Evolutionary conservation across 2,888 invertebrate genomes (phyloP).

Genomic region (Brachyptera putata): DNA sequence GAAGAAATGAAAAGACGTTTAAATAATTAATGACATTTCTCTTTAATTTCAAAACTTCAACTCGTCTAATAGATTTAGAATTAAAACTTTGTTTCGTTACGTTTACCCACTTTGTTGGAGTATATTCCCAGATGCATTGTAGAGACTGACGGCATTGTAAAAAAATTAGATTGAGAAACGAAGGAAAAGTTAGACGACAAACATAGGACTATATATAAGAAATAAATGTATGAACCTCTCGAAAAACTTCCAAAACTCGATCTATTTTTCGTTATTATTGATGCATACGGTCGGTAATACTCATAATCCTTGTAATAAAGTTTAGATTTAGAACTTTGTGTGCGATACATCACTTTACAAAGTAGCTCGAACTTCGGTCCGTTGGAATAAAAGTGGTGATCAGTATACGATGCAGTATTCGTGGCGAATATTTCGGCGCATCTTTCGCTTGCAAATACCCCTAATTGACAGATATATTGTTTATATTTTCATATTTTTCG

Average conservation of each 20-base stretch:
- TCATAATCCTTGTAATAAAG: constrained; percentile 1
- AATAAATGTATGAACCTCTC: background rate
- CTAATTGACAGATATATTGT: no score
- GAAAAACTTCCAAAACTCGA: constrained; percentile 17
- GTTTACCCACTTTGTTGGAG: no score
- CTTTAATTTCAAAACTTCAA: no score
- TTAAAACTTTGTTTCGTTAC: no score
- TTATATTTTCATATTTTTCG: no score
- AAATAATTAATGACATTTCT: no score
- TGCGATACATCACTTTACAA: background rate
- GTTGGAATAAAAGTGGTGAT: background rate
- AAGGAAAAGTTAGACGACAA: constrained; percentile 7
- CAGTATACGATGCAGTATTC: background rate
- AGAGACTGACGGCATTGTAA: no score
- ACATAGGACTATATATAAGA: constrained; percentile 1
- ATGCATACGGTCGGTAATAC: constrained; percentile 3
- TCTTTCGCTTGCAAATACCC: background rate
- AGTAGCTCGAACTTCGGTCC: background rate
- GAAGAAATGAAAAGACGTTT: no score
- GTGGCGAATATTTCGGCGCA: background rate
- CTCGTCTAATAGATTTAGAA: no score
- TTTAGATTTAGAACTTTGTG: background rate
- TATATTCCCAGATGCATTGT: no score
- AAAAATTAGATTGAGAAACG: background rate
- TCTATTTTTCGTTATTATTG: constrained; percentile 11